Evolutionary conservation across 2,888 invertebrate genomes (phyloP), one percentile per base, ranked within the genome.

Genomic region (Pristionchus entomophagus): DNA sequence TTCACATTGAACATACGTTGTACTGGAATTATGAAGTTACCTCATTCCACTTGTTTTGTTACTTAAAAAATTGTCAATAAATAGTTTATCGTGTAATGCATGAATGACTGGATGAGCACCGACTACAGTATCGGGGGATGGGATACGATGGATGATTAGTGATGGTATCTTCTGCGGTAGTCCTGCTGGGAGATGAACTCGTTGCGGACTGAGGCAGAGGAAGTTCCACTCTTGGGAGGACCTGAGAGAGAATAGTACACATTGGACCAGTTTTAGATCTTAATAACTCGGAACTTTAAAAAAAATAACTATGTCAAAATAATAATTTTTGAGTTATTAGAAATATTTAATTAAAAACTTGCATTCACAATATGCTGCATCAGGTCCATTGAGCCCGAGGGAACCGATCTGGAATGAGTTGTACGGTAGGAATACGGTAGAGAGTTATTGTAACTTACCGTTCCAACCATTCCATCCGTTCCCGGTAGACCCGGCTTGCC

Each of bases 351-450:
- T n/a, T n/a, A n/a, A n/a, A n/a, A n/a, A n/a, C n/a, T n/a, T n/a
- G 85, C 85, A 85, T 65, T 73, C 73, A 65, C 85, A 85, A 29
- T 85, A 85, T 0, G 51, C 77, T 14, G 73, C 85, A 26, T 85
- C 85, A 26, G 51, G 38, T 0, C 85, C 85, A 56, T 19, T 85
- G 38, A 35, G 35, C n/a, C 85, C 85, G 19, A 51, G 73, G 17
- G 35, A 22, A n/a, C 85, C 85, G 41, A 84, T 73, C 69, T 84
- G 84, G 29, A 83, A 62, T n/a, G 35, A 19, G 14, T n/a, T n/a
- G n/a, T 73, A 77, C 45, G 77, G 77, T 38, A 35, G 32, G 35
- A 2, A 17, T 69, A 69, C 32, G 35, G 69, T 69, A 35, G 32
- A 14, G 14, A n/a, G n/a, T n/a, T n/a, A n/a, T n/a, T n/a, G n/a